phyloP scores from a whole-genome alignment of 2,797 vertebrate species.

The Galagoides demidoff region DNA sequence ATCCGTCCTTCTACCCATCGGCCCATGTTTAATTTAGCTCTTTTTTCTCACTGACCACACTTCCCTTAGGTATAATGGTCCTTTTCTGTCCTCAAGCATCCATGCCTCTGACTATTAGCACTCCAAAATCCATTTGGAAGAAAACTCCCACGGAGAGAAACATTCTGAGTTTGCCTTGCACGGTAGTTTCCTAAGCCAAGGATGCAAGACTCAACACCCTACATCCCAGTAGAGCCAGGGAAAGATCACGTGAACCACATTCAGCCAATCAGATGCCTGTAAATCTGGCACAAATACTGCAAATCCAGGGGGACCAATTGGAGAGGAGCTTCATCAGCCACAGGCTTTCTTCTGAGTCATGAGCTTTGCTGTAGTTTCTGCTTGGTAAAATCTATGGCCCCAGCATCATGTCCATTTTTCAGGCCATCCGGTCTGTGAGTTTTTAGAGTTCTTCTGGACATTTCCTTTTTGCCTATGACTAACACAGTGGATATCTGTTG shows the following conservation, averaged over 20 bases:
- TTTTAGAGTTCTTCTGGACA: not conserved
- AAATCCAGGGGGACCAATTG: not conserved
- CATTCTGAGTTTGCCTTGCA: not conserved
- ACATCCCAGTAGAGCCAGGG: not conserved
- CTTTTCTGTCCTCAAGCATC: not conserved
- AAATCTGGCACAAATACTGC: not conserved
- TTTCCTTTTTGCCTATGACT: not conserved
- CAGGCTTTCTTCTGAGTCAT: not conserved
- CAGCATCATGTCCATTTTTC: not conserved
- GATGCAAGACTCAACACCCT: not conserved
- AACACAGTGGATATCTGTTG: not conserved
- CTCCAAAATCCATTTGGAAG: not conserved
- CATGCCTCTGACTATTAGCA: not conserved
- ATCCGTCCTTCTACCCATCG: not conserved
- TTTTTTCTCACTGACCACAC: not conserved
- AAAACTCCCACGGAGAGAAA: not conserved
- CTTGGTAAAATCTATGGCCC: too few species aligned
- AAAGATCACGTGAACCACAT: not conserved
- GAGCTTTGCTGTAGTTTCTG: not conserved
- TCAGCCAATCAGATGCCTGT: not conserved
- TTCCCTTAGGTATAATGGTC: not conserved
- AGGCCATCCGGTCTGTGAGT: not conserved
- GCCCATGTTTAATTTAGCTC: not conserved
- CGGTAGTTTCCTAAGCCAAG: not conserved
- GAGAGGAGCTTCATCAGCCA: not conserved